These are phyloP conservation scores for Apis dorsata DNA, from an alignment of 1,140 invertebrate genomes.

Conservation along the genomic window DNA sequence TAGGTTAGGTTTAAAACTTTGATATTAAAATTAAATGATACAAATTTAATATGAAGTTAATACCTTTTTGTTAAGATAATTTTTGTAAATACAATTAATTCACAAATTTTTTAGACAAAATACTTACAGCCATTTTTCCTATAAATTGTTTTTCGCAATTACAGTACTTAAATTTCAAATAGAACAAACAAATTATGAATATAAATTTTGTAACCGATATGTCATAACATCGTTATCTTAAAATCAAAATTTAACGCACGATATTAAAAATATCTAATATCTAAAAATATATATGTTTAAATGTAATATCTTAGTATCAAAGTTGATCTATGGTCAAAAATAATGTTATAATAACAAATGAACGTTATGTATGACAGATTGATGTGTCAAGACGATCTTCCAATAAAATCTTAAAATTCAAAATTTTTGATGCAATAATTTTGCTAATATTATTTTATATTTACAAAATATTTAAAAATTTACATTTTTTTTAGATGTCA, in stretches of 20 bases:
- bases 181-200: background rate
- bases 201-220: background rate
- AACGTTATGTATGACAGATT: background rate
- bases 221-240: background rate
- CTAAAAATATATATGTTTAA: background rate
- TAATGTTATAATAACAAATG: background rate
- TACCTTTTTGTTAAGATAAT: background rate
- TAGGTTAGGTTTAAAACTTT: constrained; percentile 12
- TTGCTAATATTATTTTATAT: constrained; percentile 15
- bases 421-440: background rate
- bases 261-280: background rate
- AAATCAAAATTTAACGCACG: background rate
- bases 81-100: constrained; percentile 10
- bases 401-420: background rate
- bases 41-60: background rate
- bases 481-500: constrained; percentile 78
- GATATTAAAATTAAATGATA: background rate
- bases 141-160: background rate
- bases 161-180: no score
- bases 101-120: constrained; percentile 11
- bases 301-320: background rate
- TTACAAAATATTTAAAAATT: background rate
- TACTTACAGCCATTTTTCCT: background rate
- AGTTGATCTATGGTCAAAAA: background rate
- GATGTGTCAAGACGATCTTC: background rate